These are phyloP conservation scores for Lytechinus variegatus DNA, from an alignment of 35 echinoderm and acorn worm species.

Conservation along the genomic window DNA sequence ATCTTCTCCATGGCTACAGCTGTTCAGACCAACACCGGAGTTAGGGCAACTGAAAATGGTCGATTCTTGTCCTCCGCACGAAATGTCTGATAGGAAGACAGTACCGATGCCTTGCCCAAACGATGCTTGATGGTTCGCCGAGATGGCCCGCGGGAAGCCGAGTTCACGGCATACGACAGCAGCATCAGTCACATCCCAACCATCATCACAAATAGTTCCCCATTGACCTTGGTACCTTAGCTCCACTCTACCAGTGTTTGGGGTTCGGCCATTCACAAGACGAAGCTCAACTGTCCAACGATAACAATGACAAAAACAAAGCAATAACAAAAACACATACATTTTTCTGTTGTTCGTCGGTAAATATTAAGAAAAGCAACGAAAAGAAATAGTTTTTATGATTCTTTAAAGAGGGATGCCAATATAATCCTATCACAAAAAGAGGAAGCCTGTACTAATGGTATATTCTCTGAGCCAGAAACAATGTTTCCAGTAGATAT, in stretches of 20 bases:
- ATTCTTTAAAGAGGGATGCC: too few species aligned
- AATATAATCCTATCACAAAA: too few species aligned
- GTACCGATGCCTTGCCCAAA: conserved; percentile 63
- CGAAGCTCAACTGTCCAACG: background rate
- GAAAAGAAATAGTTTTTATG: too few species aligned
- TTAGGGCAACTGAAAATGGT: conserved; percentile 50
- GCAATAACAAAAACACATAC: background rate
- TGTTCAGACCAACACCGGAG: conserved; percentile 49
- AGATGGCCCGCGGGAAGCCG: background rate
- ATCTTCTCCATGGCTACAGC: conserved; percentile 68
- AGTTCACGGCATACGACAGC: conserved; percentile 63
- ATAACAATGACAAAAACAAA: background rate
- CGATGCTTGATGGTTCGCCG: background rate
- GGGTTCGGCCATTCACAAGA: conserved; percentile 27
- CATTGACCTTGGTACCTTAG: conserved; percentile 31
- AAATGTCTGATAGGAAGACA: conserved; percentile 51
- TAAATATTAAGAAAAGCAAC: too few species aligned
- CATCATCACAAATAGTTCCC: conserved; percentile 55
- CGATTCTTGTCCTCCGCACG: conserved; percentile 49
- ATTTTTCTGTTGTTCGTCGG: too few species aligned
- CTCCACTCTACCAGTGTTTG: conserved; percentile 48
- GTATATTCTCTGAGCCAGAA: too few species aligned
- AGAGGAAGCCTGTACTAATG: too few species aligned
- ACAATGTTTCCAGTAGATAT: too few species aligned
- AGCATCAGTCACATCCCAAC: conserved; percentile 49